Percentiles rank a stretch among this genome's conserved stretches.
Evolutionary conservation across 1,140 invertebrate species (phyloP).

Genomic region (Formica exsecta): DNA sequence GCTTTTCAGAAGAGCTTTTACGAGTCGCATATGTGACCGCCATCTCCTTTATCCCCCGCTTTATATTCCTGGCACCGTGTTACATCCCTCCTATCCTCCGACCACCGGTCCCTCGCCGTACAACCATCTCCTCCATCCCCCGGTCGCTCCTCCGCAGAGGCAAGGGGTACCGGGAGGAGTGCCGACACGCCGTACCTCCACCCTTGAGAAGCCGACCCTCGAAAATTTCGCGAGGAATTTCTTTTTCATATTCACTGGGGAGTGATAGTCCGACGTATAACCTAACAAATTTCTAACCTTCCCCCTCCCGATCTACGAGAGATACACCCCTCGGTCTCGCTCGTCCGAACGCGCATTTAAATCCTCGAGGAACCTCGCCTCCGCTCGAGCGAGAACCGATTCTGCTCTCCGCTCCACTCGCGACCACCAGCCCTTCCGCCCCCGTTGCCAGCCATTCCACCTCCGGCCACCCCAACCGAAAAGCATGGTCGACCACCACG

Average conservation of each 20-base stretch:
- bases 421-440: neutral
- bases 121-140: constrained; percentile 51
- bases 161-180: constrained; percentile 52
- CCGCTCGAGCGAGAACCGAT: constrained; percentile 41
- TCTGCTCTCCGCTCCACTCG: no score
- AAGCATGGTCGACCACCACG: constrained; percentile 70
- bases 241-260: constrained; percentile 85
- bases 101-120: constrained; percentile 46
- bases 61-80: constrained; percentile 81
- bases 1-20: constrained; percentile 81
- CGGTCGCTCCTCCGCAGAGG: constrained; percentile 11
- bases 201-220: constrained; percentile 5
- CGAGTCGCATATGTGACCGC: constrained; percentile 80
- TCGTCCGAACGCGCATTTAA: constrained; percentile 84
- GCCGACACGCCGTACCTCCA: constrained; percentile 24
- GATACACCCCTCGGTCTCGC: constrained; percentile 46
- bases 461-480: constrained; percentile 69
- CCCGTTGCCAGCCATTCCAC: constrained; percentile 17
- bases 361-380: constrained; percentile 77
- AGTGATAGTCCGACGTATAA: constrained; percentile 83
- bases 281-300: constrained; percentile 83
- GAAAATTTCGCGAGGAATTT: constrained; percentile 78
- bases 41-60: constrained; percentile 79
- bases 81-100: constrained; percentile 60
- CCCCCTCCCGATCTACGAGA: constrained; percentile 47